Conservation (phyloP, 2,113 vertebrate species). For the Pollimyrus isidori region DNA sequence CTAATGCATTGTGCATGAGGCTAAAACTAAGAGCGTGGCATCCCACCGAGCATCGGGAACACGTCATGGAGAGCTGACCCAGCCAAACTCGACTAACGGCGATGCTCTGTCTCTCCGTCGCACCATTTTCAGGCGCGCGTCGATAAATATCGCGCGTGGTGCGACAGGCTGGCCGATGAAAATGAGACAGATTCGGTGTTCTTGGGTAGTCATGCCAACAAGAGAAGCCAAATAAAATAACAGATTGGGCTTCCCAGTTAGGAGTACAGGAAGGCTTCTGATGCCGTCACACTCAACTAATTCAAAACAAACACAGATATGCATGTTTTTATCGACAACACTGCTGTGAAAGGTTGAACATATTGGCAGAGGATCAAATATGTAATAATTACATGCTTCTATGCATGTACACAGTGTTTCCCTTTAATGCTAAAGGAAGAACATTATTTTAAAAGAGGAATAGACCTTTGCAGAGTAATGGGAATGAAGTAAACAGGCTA, state of each 20-base stretch:
- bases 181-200: background rate
- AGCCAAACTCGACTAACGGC: slow-evolving; percentile 27
- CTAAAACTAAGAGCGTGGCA: slow-evolving; percentile 64
- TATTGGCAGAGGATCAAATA: background rate
- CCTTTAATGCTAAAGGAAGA: background rate
- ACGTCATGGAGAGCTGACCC: slow-evolving; percentile 44
- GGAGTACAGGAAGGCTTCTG: background rate
- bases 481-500: background rate
- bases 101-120: background rate
- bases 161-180: background rate
- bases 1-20: slow-evolving; percentile 75
- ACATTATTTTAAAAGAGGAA: background rate
- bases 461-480: background rate
- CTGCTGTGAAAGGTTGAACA: background rate
- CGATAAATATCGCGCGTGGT: background rate
- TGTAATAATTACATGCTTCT: background rate
- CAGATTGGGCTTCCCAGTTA: background rate
- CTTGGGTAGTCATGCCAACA: background rate
- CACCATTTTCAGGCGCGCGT: background rate
- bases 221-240: background rate
- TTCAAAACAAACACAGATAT: background rate
- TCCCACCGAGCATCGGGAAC: slow-evolving; percentile 36
- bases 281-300: background rate
- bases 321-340: background rate
- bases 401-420: background rate